These are phyloP conservation scores for Pangasianodon gigas DNA, from an alignment of 2,113 vertebrate species.

Conservation along the genomic window DNA sequence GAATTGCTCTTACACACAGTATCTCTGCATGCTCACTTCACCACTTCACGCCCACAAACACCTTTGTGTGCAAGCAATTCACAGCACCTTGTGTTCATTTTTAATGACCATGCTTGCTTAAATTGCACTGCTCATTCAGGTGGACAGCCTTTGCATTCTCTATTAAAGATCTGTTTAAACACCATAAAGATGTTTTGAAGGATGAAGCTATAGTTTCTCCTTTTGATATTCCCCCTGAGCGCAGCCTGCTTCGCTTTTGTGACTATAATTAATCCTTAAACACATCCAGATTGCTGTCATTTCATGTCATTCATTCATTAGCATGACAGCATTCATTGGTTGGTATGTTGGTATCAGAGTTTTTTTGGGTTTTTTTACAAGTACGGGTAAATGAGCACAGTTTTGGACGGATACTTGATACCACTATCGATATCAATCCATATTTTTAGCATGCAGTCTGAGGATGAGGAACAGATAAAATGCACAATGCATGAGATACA, in stretches of 20 bases:
- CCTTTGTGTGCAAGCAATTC: not conserved
- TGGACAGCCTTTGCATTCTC: not conserved
- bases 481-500: constrained; percentile 10
- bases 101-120: not conserved
- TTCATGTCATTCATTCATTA: not conserved
- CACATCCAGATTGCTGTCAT: not conserved
- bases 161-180: not conserved
- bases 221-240: not conserved
- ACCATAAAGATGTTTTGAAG: not conserved
- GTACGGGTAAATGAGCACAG: not conserved
- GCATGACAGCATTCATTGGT: not conserved
- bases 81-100: not conserved
- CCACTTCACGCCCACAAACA: not conserved
- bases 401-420: not conserved
- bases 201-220: not conserved
- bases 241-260: not conserved
- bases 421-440: not conserved
- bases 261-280: not conserved
- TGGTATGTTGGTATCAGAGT: not conserved
- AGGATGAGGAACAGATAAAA: constrained; percentile 30
- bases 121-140: not conserved
- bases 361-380: not conserved
- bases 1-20: not conserved
- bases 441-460: constrained; percentile 6
- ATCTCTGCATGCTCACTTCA: not conserved